Evolutionary conservation across 2,888 invertebrate genomes (phyloP).

Genomic region (Dexiosoma caninum): DNA sequence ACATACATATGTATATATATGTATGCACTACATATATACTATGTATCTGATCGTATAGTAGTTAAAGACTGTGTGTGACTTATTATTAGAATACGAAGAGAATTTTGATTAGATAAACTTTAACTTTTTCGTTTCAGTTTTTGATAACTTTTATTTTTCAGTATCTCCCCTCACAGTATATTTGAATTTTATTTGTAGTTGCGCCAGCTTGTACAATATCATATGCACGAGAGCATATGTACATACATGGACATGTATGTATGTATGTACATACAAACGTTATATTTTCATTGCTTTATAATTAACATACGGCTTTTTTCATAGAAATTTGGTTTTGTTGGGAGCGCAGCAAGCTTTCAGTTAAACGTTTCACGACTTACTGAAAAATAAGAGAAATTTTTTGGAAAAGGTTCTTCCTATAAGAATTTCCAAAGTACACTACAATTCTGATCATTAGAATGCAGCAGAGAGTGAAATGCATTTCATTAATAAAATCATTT

Average conservation of each 20-base stretch:
- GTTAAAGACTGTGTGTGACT: too few relatives aligned
- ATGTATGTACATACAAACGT: background rate
- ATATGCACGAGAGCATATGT: too few relatives aligned
- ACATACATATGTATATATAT: too few relatives aligned
- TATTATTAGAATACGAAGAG: background rate
- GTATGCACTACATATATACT: too few relatives aligned
- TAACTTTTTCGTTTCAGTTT: background rate
- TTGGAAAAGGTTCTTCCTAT: slow-evolving; percentile 24
- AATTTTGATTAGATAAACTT: background rate
- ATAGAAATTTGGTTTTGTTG: slow-evolving; percentile 15
- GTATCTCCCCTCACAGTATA: background rate
- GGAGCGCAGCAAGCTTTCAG: slow-evolving; percentile 38
- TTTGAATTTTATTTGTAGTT: background rate
- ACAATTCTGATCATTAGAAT: slow-evolving; percentile 30
- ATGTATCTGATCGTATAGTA: too few relatives aligned
- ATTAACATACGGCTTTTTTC: slow-evolving; percentile 20
- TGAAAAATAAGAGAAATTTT: slow-evolving; percentile 22
- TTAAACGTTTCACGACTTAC: slow-evolving; percentile 46
- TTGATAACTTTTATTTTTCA: background rate
- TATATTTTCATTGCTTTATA: slow-evolving; percentile 3
- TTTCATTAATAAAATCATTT: slow-evolving; percentile 42
- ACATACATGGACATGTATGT: background rate
- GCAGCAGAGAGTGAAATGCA: background rate
- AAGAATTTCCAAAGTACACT: background rate
- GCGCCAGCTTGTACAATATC: background rate